phyloP scores from a whole-genome alignment of 2,113 vertebrate genomes.

The Ibidorhyncha struthersii region DNA sequence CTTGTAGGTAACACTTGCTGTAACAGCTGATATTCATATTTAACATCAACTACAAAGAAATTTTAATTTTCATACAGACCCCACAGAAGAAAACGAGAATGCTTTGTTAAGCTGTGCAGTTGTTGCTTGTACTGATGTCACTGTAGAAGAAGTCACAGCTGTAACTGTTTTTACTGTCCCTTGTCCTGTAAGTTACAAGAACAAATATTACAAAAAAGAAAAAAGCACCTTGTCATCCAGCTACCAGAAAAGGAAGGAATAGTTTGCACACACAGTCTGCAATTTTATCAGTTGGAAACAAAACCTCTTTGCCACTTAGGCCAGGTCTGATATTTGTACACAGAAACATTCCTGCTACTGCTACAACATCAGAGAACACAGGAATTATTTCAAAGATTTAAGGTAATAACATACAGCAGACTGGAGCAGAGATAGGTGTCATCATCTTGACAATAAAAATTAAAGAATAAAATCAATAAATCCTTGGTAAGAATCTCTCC shows the following conservation, averaged over 20 bases:
- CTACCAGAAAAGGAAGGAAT: background rate
- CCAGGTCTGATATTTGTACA: background rate
- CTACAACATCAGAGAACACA: background rate
- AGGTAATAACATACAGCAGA: background rate
- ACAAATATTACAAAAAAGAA: background rate
- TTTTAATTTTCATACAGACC: slow-evolving; percentile 72
- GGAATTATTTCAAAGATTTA: background rate
- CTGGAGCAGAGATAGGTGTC: background rate
- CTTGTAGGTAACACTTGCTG: background rate
- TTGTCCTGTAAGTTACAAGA: slow-evolving; percentile 55
- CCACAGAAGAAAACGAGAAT: slow-evolving; percentile 78
- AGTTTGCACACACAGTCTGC: background rate
- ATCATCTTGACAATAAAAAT: background rate
- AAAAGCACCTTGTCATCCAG: background rate
- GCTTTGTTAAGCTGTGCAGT: slow-evolving; percentile 77
- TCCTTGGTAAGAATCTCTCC: background rate
- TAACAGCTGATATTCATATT: background rate
- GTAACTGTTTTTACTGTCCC: slow-evolving; percentile 74
- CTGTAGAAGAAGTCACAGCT: slow-evolving; percentile 33
- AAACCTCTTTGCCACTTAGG: background rate
- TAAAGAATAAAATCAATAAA: background rate
- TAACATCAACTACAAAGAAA: background rate
- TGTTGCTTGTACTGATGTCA: slow-evolving; percentile 61
- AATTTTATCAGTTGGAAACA: background rate
- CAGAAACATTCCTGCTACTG: background rate